Conservation (phyloP, 2,113 vertebrate species). For the Atractosteus spatula region DNA sequence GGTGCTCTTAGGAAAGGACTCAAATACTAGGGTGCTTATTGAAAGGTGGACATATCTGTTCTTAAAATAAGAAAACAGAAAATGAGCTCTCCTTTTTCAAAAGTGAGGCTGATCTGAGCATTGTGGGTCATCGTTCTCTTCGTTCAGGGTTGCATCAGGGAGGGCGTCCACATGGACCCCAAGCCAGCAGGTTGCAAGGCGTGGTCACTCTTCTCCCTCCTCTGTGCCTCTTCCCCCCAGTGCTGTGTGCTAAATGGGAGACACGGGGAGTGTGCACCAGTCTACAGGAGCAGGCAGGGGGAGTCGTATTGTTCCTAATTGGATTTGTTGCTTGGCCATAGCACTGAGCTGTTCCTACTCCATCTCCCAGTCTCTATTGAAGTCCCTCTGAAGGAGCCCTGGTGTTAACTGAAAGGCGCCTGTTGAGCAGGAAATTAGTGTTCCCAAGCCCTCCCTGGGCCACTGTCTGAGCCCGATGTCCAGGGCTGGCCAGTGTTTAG, state of each 20-base stretch:
- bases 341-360: not conserved
- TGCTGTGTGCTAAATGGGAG: not conserved
- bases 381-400: not conserved
- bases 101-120: too few species aligned
- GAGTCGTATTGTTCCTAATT: not conserved
- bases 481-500: not conserved
- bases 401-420: constrained; percentile 14
- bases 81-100: too few species aligned
- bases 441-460: not conserved
- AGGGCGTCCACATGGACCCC: too few species aligned
- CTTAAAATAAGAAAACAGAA: not conserved
- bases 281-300: not conserved
- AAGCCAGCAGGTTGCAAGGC: too few species aligned
- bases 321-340: not conserved
- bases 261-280: not conserved
- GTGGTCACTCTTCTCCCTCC: too few species aligned
- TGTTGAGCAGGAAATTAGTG: constrained; percentile 10
- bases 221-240: too few species aligned
- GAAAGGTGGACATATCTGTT: not conserved
- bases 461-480: not conserved
- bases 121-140: too few species aligned
- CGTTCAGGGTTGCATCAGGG: too few species aligned
- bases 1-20: not conserved
- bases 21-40: not conserved
- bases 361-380: not conserved